Base-by-base conservation (phyloP, 2,888 invertebrate genomes). In the Microctonus aethiopoides region DNA sequence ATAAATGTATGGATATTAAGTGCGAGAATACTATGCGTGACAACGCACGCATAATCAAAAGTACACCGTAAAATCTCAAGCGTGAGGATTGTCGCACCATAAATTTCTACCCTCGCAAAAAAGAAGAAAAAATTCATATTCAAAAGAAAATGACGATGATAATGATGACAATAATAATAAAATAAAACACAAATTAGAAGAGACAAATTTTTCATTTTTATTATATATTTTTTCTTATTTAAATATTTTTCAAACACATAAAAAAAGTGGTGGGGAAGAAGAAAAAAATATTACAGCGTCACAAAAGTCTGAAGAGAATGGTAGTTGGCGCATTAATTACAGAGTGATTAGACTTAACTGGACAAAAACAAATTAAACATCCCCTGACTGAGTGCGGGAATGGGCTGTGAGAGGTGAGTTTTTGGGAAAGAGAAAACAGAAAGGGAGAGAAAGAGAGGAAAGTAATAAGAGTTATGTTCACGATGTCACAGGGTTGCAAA, bases 1-100 rank as follows among this genome's bases (percentile, higher is more conserved):
- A 20, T 46, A 7, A 9, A n/a, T 46, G 46, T 46, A 2, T 4
- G 16, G n/a, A 9, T 63, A 75, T 74, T 73, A 72, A 75, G 74
- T 74, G 71, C 69, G 71, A 75, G 74, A 69, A 72, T 61, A 46
- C 46, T 46, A 46, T 16, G 72, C 75, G 71, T 75, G 72, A 74
- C 72, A 75, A 75, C 66, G 66, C 68, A 73, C 60, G 59, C 68
- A 71, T 75, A 75, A 56, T 13, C 29, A 68, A 39, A 32, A 39
- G 71, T 63, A 68, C 57, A 61, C 26, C 13, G 60, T 41, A 56
- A 34, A 32, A 65, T 52, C 36, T 16, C 11, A 5, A 6, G 20
- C 10, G 39, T 22, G 22, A n/a, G 26, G 26, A 62, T 62, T 46
- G 16, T 46, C 46, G 46, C 20, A 9, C 16, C 46, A 9, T 46